phyloP scores from a whole-genome alignment of 2,113 vertebrate genomes.

The Apeltes quadracus region DNA sequence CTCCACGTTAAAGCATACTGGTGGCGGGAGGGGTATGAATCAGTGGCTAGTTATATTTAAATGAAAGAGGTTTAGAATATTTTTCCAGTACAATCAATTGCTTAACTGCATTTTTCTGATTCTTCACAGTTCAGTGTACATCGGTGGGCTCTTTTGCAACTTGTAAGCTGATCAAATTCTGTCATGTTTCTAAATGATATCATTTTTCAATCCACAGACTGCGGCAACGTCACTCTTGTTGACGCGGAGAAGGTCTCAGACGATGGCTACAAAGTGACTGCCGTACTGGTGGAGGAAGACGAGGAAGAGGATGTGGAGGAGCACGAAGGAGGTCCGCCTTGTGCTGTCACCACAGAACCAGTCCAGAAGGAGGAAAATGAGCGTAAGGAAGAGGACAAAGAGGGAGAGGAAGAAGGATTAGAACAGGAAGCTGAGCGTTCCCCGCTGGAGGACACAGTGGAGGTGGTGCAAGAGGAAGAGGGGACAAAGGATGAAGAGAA shows the following conservation, averaged over 20 bases:
- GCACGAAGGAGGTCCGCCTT: slow-evolving; percentile 27
- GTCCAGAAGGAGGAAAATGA: slow-evolving; percentile 18
- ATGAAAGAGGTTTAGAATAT: slow-evolving; percentile 32
- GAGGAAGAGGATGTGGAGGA: slow-evolving; percentile 62
- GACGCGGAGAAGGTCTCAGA: slow-evolving; percentile 63
- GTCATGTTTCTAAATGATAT: slow-evolving; percentile 21
- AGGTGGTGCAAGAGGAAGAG: slow-evolving; percentile 42
- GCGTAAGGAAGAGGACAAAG: slow-evolving; percentile 21
- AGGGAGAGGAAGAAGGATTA: slow-evolving; percentile 25
- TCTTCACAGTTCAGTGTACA: not conserved
- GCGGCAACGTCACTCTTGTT: slow-evolving; percentile 28
- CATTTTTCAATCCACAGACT: slow-evolving; percentile 51
- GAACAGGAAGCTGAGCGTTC: slow-evolving; percentile 29
- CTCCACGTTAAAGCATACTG: slow-evolving; percentile 16
- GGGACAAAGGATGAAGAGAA: slow-evolving; percentile 37
- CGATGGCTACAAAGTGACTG: slow-evolving; percentile 60
- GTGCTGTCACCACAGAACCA: slow-evolving; percentile 14
- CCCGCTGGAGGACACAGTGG: slow-evolving; percentile 27
- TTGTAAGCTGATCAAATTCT: slow-evolving; percentile 4
- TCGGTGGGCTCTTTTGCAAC: not conserved
- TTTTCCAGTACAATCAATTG: slow-evolving; percentile 29
- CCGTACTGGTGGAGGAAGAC: slow-evolving; percentile 76
- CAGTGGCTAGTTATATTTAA: slow-evolving; percentile 33
- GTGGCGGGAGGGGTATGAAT: slow-evolving; percentile 15
- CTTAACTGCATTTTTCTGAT: not conserved